A percentile compares a stretch with the other conserved stretches of the same genome.
Evolutionary conservation across 2,113 vertebrate genomes (phyloP).

Genomic region (Chlorocebus sabaeus): DNA sequence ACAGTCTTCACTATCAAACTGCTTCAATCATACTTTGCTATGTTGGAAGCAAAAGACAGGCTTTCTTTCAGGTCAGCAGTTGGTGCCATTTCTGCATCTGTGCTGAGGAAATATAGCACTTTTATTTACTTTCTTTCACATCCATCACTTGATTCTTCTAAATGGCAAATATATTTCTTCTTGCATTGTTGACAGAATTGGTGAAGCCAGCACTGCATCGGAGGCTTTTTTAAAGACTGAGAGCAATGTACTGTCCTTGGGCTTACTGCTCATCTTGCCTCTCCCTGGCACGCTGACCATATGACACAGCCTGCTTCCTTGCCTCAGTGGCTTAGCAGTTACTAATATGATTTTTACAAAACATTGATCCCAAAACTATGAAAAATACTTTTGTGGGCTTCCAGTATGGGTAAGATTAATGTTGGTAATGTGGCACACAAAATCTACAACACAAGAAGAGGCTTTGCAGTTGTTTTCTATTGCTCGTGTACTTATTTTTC

Average conservation of each 20-base stretch:
- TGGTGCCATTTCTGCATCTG: not conserved
- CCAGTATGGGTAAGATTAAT: not conserved
- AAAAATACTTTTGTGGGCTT: not conserved
- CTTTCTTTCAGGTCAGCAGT: not conserved
- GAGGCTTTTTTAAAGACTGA: not conserved
- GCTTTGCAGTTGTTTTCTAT: not conserved
- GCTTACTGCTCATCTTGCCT: no score
- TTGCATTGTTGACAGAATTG: not conserved
- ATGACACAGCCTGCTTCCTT: not conserved
- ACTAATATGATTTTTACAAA: not conserved
- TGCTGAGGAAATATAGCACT: not conserved
- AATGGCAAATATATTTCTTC: not conserved
- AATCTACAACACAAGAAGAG: not conserved
- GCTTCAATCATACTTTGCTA: constrained; percentile 24
- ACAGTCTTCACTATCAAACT: constrained; percentile 21
- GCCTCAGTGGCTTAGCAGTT: not conserved
- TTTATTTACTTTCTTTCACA: not conserved
- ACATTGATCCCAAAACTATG: not conserved
- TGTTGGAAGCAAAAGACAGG: not conserved
- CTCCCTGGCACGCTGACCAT: fast-evolving
- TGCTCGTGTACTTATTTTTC: not conserved
- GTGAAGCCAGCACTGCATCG: not conserved
- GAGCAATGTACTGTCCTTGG: fast-evolving
- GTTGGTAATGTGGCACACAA: not conserved
- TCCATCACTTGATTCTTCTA: not conserved